Base-by-base conservation (phyloP, 2,888 invertebrate genomes). In the Tiliacea citrago region DNA sequence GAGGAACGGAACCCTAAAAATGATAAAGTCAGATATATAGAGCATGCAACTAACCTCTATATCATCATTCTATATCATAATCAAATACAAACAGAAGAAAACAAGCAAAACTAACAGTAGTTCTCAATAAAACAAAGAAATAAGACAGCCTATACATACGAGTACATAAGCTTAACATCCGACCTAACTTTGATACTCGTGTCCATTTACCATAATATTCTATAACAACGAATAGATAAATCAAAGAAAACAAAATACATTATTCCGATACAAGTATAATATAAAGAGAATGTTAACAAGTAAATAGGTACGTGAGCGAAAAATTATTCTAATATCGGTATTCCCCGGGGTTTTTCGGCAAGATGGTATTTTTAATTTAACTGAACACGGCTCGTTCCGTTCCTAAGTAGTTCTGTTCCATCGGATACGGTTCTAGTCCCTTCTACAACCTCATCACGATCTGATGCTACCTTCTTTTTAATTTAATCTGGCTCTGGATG, bases 291-390 rank as follows among this genome's bases (percentile, higher is more conserved):
- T 69, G 62, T 83, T 83, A 77, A 78, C 78, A 79, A 86, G 75
- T 77, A 85, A 80, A 77, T 87, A 75, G 61, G 79, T 77, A 76
- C 66, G 74, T 45, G 73, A 65, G 69, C 68, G 62, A 77, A 79
- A 81, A 77, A 81, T 81, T 81, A 81, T 80, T 86, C 68, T 82
- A 79, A 85, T 84, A 84, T 82, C 71, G 76, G 75, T 85, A 80
- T 82, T 87, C 74, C 63, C 73, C 42, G 67, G 73, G 71, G 74
- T 67, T 79, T 79, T 83, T 77, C 69, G 77, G 73, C 70, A 68
- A 82, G 79, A 82, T 73, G 85, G 82, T 86, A 86, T 88, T 88
- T 88, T 87, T 87, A 87, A 87, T 87, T 87, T 85, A 85, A 88
- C 81, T 69, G 76, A 86, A 82, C 65, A 61, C 66, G 67, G 49